Evolutionary conservation across 2,113 vertebrate genomes (phyloP), one percentile per base, ranked within the genome.

Genomic region (Triplophysa siluroides): DNA sequence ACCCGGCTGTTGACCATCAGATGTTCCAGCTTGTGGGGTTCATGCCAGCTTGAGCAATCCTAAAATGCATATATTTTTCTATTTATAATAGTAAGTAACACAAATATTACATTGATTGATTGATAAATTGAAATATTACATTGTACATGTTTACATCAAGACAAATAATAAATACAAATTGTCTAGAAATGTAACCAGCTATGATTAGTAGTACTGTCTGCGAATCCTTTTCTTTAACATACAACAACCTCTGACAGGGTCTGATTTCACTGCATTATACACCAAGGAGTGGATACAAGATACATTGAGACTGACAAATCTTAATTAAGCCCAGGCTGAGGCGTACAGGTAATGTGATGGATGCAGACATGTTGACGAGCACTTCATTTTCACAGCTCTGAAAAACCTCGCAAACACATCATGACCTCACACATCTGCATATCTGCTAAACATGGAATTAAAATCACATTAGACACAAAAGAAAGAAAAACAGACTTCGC

Each of bases 401-500:
- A 38, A 72, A 80, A 77, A 68, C 77, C 74, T 33, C 21, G 29
- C 68, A 68, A 84, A 41, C 76, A 81, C 75, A 65, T 41, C 71
- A 56, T 75, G 79, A 81, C 79, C 79, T 75, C 47, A 75, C 62
- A 72, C 81, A 77, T 89, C 80, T 83, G 81, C 62, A 84, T 78
- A 88, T 89, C 89, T 88, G 83, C 90, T 78, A 79, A 76, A 83
- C 56, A 91, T 87, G 84, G 60, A 79, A 79, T 75, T 69, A 80
- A 81, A 83, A 81, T 78, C 47, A 76, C 61, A 76, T 65, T 58
- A 67, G 67, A 76, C 63, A 80, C 81, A 78, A 88, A 86, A 87
- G 85, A 84, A 90, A 58, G 64, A 76, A 76, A 88, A 90, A 92
- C 90, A 91, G 84, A 83, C 91, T 89, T 82, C 83, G 83, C 88